These are phyloP conservation scores for Laodelphax striatellus DNA, from an alignment of 1,140 invertebrate genomes.

Conservation along the genomic window DNA sequence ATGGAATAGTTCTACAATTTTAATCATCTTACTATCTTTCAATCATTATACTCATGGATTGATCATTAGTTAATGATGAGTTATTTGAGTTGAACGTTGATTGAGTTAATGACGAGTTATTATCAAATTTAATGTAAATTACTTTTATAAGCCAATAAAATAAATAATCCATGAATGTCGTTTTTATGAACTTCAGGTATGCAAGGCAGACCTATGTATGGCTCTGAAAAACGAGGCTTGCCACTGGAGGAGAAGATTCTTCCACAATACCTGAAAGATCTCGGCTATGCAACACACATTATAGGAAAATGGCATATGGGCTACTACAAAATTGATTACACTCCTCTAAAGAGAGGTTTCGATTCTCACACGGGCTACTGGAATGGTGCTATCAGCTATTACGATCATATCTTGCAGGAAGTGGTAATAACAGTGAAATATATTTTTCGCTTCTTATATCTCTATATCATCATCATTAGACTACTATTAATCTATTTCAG, in stretches of 20 bases:
- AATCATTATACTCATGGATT: too few relatives aligned
- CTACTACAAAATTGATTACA: slow-evolving; percentile 42
- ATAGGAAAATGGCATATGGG: slow-evolving; percentile 64
- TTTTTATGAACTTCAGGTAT: background rate
- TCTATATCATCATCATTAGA: too few relatives aligned
- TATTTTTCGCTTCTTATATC: too few relatives aligned
- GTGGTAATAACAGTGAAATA: slow-evolving; percentile 12
- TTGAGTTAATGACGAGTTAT: too few relatives aligned
- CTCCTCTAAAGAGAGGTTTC: slow-evolving; percentile 48
- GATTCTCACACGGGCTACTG: slow-evolving; percentile 53
- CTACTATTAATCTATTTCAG: too few relatives aligned
- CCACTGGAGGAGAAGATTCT: slow-evolving; percentile 37
- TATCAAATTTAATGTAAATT: too few relatives aligned
- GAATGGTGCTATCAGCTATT: slow-evolving; percentile 49
- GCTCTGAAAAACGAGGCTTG: slow-evolving; percentile 36
- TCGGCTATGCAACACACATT: slow-evolving; percentile 51
- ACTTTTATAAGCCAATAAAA: too few relatives aligned
- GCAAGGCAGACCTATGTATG: slow-evolving; percentile 11
- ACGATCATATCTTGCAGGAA: slow-evolving; percentile 36
- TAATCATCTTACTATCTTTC: too few relatives aligned
- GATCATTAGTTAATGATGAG: too few relatives aligned
- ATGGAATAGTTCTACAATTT: too few relatives aligned
- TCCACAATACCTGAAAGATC: slow-evolving; percentile 40
- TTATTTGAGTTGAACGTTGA: too few relatives aligned
- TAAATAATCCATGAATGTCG: background rate